Percentiles rank a stretch among this genome's conserved stretches.
Conservation (phyloP, 2,113 vertebrate genomes). For the Australoheros scitulus region DNA sequence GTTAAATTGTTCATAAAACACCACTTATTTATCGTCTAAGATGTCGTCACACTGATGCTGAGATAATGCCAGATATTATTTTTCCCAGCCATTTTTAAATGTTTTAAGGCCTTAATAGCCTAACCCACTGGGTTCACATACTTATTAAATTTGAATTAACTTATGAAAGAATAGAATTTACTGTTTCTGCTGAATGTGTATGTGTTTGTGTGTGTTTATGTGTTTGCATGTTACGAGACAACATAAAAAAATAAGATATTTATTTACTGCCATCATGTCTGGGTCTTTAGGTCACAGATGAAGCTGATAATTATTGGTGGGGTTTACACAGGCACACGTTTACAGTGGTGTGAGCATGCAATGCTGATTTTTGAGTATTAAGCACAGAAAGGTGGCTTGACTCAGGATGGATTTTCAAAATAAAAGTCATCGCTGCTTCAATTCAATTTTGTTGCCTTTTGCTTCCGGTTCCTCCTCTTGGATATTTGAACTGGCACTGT, state of each 20-base stretch:
- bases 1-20: neutral
- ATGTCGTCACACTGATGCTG: constrained; percentile 28
- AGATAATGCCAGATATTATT: constrained; percentile 2
- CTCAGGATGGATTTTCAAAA: constrained; percentile 50
- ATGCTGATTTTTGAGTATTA: constrained; percentile 40
- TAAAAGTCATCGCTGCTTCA: constrained; percentile 49
- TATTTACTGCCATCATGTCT: constrained; percentile 37
- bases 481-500: neutral
- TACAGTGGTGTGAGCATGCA: constrained; percentile 42
- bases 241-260: constrained; percentile 31
- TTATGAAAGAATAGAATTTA: constrained; percentile 37
- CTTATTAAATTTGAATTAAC: constrained; percentile 43
- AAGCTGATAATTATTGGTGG: neutral
- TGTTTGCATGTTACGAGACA: constrained; percentile 25
- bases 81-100: constrained; percentile 16
- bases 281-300: constrained; percentile 9
- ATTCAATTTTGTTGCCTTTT: neutral
- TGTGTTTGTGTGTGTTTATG: constrained; percentile 22
- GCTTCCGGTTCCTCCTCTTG: neutral
- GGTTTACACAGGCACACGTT: constrained; percentile 38
- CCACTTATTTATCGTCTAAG: constrained; percentile 10
- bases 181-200: constrained; percentile 21
- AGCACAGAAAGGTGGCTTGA: neutral
- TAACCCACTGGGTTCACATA: constrained; percentile 38
- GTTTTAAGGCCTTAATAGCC: constrained; percentile 37